Evolutionary conservation across 1,140 invertebrate species (phyloP).

Genomic region (Ericerus pela): DNA sequence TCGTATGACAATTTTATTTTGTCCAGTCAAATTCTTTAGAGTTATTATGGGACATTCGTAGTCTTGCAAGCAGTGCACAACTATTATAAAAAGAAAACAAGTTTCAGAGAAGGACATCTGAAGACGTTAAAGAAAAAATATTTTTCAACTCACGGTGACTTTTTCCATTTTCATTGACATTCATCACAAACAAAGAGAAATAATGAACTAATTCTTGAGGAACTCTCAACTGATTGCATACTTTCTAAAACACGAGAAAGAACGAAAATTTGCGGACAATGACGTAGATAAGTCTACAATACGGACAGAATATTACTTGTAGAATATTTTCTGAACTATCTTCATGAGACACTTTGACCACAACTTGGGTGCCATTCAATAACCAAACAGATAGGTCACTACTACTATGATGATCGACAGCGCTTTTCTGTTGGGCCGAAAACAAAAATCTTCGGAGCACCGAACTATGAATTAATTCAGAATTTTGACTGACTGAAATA

Average conservation of each 20-base stretch:
- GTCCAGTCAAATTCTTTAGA: slow-evolving; percentile 44
- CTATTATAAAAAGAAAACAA: slow-evolving; percentile 33
- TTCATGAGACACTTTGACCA: slow-evolving; percentile 60
- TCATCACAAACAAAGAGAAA: slow-evolving; percentile 76
- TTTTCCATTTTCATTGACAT: slow-evolving; percentile 55
- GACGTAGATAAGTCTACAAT: neutral
- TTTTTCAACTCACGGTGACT: slow-evolving; percentile 38
- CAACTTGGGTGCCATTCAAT: slow-evolving; percentile 70
- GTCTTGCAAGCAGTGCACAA: slow-evolving; percentile 76
- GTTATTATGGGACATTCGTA: slow-evolving; percentile 94
- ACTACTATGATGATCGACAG: slow-evolving; percentile 49
- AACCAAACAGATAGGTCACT: slow-evolving; percentile 65
- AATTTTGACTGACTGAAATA: slow-evolving; percentile 72
- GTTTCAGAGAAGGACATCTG: neutral
- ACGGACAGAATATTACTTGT: slow-evolving; percentile 34
- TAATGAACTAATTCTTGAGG: slow-evolving; percentile 61
- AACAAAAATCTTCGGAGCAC: slow-evolving; percentile 75
- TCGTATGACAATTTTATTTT: slow-evolving; percentile 53
- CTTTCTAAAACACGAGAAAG: slow-evolving; percentile 40
- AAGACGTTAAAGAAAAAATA: slow-evolving; percentile 1
- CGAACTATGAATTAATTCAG: slow-evolving; percentile 55
- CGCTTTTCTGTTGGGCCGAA: slow-evolving; percentile 77
- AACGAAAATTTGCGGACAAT: neutral
- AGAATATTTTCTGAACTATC: slow-evolving; percentile 70
- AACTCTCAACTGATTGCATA: slow-evolving; percentile 58